A percentile compares a stretch with the other conserved stretches of the same genome.
Evolutionary conservation across 2,888 invertebrate genomes (phyloP).

Genomic region (Cataglyphis livida): DNA sequence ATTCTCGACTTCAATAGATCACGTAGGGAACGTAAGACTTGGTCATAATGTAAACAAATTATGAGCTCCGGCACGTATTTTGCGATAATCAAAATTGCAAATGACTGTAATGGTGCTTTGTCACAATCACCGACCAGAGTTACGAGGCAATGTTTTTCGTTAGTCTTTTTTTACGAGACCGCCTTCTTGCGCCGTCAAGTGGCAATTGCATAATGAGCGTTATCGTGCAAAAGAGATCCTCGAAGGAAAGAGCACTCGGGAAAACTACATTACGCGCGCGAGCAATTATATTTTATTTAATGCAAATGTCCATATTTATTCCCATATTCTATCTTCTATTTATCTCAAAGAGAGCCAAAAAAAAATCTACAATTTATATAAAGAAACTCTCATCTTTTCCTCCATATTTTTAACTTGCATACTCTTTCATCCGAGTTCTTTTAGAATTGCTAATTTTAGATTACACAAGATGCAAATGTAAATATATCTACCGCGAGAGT

Average conservation of each 20-base stretch:
- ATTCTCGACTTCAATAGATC: neutral
- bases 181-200: slow-evolving; percentile 33
- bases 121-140: slow-evolving; percentile 24
- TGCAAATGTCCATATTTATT: slow-evolving; percentile 1
- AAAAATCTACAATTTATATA: neutral
- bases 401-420: neutral
- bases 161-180: neutral
- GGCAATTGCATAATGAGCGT: slow-evolving; percentile 22
- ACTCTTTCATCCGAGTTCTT: neutral
- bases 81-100: slow-evolving; percentile 48
- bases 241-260: neutral
- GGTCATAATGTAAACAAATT: slow-evolving; percentile 10
- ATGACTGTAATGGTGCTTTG: slow-evolving; percentile 1
- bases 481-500: neutral
- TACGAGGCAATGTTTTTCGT: slow-evolving; percentile 43
- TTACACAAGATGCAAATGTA: neutral
- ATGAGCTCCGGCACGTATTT: slow-evolving; percentile 22
- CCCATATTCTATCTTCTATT: neutral
- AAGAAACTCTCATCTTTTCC: neutral
- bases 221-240: slow-evolving; percentile 11
- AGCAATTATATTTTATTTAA: slow-evolving; percentile 3
- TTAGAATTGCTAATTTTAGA: neutral
- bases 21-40: neutral
- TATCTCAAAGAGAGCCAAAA: neutral
- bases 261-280: neutral